A percentile compares a stretch with the other conserved stretches of the same genome.
phyloP scores from a whole-genome alignment of 2,888 invertebrate species.

The Andrena bicolor region DNA sequence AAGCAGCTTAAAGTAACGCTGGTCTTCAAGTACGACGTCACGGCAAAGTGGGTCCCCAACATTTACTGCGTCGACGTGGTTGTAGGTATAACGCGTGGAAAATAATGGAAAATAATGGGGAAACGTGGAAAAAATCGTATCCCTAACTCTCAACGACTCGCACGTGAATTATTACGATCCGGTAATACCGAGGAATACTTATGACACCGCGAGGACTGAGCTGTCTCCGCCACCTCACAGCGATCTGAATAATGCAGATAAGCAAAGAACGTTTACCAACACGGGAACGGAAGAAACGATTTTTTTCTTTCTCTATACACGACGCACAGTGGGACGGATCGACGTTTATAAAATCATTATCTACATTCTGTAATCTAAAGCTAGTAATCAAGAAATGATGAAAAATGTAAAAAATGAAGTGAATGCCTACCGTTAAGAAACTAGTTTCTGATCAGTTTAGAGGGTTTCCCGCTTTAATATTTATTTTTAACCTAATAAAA shows the following conservation, averaged over 20 bases:
- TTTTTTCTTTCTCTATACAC: background rate
- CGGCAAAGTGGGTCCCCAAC: slow-evolving; percentile 42
- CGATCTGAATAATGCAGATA: slow-evolving; percentile 30
- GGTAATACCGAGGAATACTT: slow-evolving; percentile 23
- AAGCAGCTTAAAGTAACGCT: slow-evolving; percentile 16
- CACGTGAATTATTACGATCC: slow-evolving; percentile 31
- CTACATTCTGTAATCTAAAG: too few species aligned
- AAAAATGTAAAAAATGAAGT: too few species aligned
- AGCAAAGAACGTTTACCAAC: slow-evolving; percentile 4
- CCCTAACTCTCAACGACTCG: background rate
- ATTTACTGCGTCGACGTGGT: slow-evolving; percentile 32
- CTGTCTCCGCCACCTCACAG: slow-evolving; percentile 5
- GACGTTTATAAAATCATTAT: too few species aligned
- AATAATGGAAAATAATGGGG: slow-evolving; percentile 20
- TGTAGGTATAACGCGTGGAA: slow-evolving; percentile 30
- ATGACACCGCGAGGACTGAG: background rate
- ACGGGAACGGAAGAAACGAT: slow-evolving; percentile 9
- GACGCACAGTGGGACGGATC: too few species aligned
- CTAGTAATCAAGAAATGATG: too few species aligned
- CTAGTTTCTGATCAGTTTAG: too few species aligned
- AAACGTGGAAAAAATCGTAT: slow-evolving; percentile 7
- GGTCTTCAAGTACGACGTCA: slow-evolving; percentile 20
- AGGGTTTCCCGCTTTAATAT: too few species aligned
- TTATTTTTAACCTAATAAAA: too few species aligned
- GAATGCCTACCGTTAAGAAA: too few species aligned